Conservation (phyloP, 2,113 vertebrate genomes). For the Miniopterus natalensis region DNA sequence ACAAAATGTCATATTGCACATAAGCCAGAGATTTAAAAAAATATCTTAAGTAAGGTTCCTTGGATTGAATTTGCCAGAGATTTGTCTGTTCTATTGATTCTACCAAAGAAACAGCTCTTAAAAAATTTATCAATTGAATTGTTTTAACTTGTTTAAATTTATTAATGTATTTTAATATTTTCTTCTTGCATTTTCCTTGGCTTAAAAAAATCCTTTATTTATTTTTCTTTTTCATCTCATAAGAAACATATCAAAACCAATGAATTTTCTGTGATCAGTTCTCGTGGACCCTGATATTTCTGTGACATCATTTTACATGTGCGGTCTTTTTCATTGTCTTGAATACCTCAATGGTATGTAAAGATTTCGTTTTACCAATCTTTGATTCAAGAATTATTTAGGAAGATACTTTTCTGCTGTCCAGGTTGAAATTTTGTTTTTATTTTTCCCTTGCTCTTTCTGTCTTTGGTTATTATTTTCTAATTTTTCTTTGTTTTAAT, state of each 20-base stretch:
- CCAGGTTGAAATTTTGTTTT: neutral
- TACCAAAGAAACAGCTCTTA: neutral
- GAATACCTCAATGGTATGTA: neutral
- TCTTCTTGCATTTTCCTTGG: neutral
- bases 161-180: neutral
- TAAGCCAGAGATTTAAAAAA: constrained; percentile 26
- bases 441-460: constrained; percentile 35
- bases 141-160: constrained; percentile 35
- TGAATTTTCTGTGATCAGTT: constrained; percentile 3
- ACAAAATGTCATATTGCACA: neutral
- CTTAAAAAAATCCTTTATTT: neutral
- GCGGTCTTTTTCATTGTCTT: neutral
- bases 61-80: neutral
- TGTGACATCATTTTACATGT: neutral
- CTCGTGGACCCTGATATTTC: neutral
- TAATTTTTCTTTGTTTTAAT: constrained; percentile 66
- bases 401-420: constrained; percentile 18
- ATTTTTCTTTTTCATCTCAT: constrained; percentile 33
- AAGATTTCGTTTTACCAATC: constrained; percentile 8
- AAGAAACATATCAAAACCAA: neutral
- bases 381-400: constrained; percentile 39
- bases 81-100: constrained; percentile 11
- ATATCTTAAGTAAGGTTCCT: constrained; percentile 3
- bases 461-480: constrained; percentile 16
- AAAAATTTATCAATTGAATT: constrained; percentile 3